These are phyloP conservation scores for Calyptommatus sinebrachiatus DNA, from an alignment of 2,113 vertebrate genomes.

Conservation along the genomic window DNA sequence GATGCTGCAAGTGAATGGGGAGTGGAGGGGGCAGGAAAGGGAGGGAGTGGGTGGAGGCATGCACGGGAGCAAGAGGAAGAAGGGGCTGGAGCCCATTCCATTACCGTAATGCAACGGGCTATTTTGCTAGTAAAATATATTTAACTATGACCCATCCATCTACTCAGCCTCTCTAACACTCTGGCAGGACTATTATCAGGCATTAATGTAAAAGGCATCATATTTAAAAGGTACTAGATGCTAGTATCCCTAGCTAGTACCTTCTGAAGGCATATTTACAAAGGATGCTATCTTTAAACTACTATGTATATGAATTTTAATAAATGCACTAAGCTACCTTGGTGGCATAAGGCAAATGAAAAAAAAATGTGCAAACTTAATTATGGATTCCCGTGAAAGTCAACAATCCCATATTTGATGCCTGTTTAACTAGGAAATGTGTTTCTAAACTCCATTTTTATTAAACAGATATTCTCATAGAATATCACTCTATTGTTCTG, in stretches of 20 bases:
- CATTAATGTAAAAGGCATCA: too few relatives aligned
- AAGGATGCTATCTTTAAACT: constrained; percentile 3
- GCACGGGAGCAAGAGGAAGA: too few relatives aligned
- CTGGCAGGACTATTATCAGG: too few relatives aligned
- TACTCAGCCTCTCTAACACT: too few relatives aligned
- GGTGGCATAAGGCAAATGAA: constrained; percentile 20
- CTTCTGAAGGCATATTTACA: background rate
- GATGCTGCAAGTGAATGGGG: too few relatives aligned
- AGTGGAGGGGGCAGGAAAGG: too few relatives aligned
- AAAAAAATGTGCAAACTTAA: background rate
- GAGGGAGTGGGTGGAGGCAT: too few relatives aligned
- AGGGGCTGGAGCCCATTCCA: too few relatives aligned
- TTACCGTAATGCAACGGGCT: too few relatives aligned
- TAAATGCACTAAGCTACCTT: background rate
- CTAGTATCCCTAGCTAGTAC: background rate
- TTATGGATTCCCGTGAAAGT: constrained; percentile 17
- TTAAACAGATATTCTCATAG: constrained; percentile 47
- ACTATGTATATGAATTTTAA: background rate
- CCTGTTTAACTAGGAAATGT: constrained; percentile 47
- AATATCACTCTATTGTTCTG: constrained; percentile 41
- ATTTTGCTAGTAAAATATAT: too few relatives aligned
- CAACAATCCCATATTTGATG: constrained; percentile 29
- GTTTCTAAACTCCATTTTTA: constrained; percentile 29
- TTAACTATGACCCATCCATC: too few relatives aligned
- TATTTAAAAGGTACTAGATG: too few relatives aligned